phyloP scores from a whole-genome alignment of 35 echinoderm and acorn worm genomes.

The Diadema setosum region DNA sequence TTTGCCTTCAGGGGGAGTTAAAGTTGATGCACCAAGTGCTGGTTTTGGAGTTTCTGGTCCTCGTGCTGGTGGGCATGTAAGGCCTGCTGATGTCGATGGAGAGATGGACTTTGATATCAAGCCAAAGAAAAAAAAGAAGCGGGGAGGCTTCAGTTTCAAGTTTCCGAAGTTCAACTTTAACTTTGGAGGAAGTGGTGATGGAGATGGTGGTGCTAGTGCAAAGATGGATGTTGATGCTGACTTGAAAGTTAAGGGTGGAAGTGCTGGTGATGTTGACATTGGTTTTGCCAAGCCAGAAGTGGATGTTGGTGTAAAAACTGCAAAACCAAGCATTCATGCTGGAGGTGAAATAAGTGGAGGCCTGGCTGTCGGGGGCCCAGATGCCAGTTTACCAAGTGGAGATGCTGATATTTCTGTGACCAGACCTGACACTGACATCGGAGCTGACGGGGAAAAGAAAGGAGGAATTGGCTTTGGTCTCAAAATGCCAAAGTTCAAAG shows the following conservation, averaged over 20 bases:
- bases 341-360: constrained; percentile 14
- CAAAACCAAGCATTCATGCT: neutral
- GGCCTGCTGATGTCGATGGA: constrained; percentile 6
- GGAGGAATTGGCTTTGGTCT: neutral
- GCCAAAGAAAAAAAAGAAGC: constrained; percentile 17
- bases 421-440: neutral
- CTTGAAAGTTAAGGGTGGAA: neutral
- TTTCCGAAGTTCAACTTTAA: constrained; percentile 55
- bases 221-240: neutral
- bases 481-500: neutral
- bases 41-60: neutral
- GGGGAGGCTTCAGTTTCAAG: constrained; percentile 58
- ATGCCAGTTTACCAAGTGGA: neutral
- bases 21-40: neutral
- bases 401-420: constrained; percentile 26
- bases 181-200: constrained; percentile 13
- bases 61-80: neutral
- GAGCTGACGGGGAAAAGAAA: neutral
- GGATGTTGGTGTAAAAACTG: neutral
- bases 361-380: neutral
- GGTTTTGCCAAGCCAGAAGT: constrained; percentile 34
- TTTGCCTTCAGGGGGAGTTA: neutral
- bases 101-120: neutral
- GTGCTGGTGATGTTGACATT: constrained; percentile 54
- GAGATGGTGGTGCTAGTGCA: constrained; percentile 28